Evolutionary conservation across 2,113 vertebrate species (phyloP).

Genomic region (Stercorarius parasiticus): DNA sequence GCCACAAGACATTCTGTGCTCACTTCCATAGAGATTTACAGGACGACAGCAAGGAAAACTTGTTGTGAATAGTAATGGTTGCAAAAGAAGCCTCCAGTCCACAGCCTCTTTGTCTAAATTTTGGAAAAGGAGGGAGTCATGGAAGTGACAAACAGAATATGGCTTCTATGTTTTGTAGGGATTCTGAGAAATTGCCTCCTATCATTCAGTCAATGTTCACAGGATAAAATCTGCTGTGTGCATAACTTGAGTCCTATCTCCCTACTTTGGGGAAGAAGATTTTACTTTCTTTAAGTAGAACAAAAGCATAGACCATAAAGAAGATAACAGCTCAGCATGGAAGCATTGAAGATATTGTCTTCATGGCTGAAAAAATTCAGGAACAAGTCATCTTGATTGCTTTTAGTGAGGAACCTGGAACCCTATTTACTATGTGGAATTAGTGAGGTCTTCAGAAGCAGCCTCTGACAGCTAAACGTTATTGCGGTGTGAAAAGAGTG

Average conservation of each 20-base stretch:
- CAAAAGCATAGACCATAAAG: neutral
- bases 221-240: neutral
- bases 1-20: neutral
- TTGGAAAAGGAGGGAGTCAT: neutral
- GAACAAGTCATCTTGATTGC: neutral
- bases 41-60: neutral
- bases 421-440: neutral
- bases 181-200: neutral
- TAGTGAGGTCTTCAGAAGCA: constrained; percentile 4
- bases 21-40: neutral
- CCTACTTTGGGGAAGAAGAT: neutral
- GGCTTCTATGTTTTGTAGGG: neutral
- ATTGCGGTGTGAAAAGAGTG: neutral
- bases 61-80: neutral
- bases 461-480: neutral
- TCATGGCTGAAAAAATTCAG: neutral
- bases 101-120: neutral
- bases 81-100: neutral
- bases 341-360: neutral
- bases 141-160: neutral
- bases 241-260: neutral
- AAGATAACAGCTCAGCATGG: neutral
- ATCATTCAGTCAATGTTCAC: neutral
- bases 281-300: neutral
- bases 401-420: neutral